A percentile compares a stretch with the other conserved stretches of the same genome.
phyloP scores from a whole-genome alignment of 1,140 invertebrate genomes.

The Helicoverpa armigera region DNA sequence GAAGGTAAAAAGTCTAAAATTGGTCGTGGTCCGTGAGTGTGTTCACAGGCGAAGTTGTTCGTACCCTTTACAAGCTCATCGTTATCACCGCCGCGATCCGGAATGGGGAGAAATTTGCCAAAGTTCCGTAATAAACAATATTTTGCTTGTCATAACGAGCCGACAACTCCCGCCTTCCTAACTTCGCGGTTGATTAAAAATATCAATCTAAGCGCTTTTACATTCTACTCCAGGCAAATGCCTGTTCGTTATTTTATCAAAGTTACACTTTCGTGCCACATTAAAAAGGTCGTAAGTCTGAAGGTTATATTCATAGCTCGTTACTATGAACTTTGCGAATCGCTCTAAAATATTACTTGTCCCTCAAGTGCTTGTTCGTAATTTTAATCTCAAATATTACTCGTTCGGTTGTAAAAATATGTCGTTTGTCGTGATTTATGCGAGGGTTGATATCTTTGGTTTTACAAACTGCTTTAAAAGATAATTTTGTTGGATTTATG shows the following conservation, averaged over 20 bases:
- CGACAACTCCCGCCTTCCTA: slow-evolving; percentile 44
- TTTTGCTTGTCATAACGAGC: slow-evolving; percentile 57
- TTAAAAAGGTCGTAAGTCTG: neutral
- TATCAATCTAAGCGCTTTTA: slow-evolving; percentile 57
- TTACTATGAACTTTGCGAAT: slow-evolving; percentile 17
- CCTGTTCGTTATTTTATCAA: slow-evolving; percentile 42
- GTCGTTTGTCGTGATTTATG: slow-evolving; percentile 17
- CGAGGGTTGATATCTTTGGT: slow-evolving; percentile 26
- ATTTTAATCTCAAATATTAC: slow-evolving; percentile 43
- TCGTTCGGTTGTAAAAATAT: slow-evolving; percentile 28
- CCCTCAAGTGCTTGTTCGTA: slow-evolving; percentile 21
- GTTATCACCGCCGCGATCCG: slow-evolving; percentile 49
- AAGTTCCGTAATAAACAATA: slow-evolving; percentile 60
- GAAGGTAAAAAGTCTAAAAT: no score
- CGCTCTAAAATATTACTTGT: slow-evolving; percentile 24
- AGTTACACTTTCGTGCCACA: slow-evolving; percentile 28
- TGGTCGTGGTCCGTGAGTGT: neutral
- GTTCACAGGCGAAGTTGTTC: slow-evolving; percentile 28
- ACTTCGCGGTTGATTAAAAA: slow-evolving; percentile 63
- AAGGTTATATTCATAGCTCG: slow-evolving; percentile 39
- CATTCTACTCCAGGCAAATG: slow-evolving; percentile 38
- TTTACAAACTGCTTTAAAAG: slow-evolving; percentile 30
- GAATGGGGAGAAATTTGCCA: slow-evolving; percentile 28
- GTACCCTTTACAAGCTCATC: slow-evolving; percentile 51
- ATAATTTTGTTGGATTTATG: slow-evolving; percentile 36